Conservation (phyloP, 2,113 vertebrate genomes). For the Euleptes europaea region DNA sequence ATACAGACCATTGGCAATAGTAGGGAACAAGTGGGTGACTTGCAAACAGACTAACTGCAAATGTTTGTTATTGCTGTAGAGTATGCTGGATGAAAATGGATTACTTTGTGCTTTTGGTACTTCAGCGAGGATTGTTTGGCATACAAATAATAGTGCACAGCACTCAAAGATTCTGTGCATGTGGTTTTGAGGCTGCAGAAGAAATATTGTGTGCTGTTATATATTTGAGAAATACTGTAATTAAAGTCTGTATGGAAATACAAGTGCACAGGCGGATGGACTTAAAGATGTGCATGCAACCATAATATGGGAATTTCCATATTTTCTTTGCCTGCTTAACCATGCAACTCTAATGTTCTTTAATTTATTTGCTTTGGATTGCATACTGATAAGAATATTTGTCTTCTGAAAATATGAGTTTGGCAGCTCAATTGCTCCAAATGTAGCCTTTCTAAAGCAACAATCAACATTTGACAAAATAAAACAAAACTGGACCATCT, state of each 20-base stretch:
- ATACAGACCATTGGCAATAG: neutral
- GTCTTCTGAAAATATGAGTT: neutral
- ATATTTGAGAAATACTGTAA: conserved; percentile 32
- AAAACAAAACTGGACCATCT: neutral
- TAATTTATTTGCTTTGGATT: neutral
- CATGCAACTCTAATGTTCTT: neutral
- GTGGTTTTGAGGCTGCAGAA: conserved; percentile 26
- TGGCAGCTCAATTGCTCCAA: neutral
- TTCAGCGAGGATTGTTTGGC: conserved; percentile 12
- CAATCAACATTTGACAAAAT: neutral
- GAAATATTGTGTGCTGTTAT: neutral
- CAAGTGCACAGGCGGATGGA: neutral
- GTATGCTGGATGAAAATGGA: conserved; percentile 8
- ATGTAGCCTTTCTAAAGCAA: neutral
- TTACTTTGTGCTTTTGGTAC: conserved; percentile 28
- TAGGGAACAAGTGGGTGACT: conserved; percentile 26
- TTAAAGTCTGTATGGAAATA: conserved; percentile 8
- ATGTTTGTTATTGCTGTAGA: conserved; percentile 30
- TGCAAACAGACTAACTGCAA: conserved; percentile 33
- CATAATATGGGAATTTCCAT: conserved; percentile 4
- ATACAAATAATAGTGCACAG: conserved; percentile 9
- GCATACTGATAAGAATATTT: neutral
- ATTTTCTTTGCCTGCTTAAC: neutral
- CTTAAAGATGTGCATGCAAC: conserved; percentile 22
- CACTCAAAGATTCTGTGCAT: neutral